Percentiles rank a stretch among this genome's conserved stretches.
Conservation (phyloP, 2,888 invertebrate species). For the Microctonus hyperodae region DNA sequence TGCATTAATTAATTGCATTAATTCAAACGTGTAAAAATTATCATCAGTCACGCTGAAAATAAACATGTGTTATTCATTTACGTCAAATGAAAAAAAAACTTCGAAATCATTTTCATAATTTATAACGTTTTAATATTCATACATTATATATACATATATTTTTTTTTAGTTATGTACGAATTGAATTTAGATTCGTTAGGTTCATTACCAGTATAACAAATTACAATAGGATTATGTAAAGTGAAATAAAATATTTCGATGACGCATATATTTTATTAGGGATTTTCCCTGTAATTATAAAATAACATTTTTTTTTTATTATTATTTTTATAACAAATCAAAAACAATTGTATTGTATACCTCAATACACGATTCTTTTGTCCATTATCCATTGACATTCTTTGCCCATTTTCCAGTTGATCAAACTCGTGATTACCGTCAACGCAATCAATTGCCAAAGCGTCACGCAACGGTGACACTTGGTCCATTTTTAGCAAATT, state of each 20-base stretch:
- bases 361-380: constrained; percentile 54
- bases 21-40: background rate
- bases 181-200: too few relatives aligned
- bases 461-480: constrained; percentile 48
- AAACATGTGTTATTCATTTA: background rate
- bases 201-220: too few relatives aligned
- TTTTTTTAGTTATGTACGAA: too few relatives aligned
- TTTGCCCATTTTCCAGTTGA: constrained; percentile 42
- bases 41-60: constrained; percentile 8
- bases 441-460: constrained; percentile 38
- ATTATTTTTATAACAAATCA: background rate
- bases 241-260: too few relatives aligned
- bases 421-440: constrained; percentile 44
- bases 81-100: background rate
- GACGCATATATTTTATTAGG: too few relatives aligned
- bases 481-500: constrained; percentile 46
- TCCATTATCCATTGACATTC: constrained; percentile 40
- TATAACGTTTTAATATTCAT: background rate
- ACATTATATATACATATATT: too few relatives aligned
- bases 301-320: background rate
- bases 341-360: constrained; percentile 40
- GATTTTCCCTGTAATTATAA: too few relatives aligned
- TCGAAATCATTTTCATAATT: background rate
- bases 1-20: constrained; percentile 6
- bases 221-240: too few relatives aligned